phyloP scores from a whole-genome alignment of 2,888 invertebrate species.

The Ochlodes sylvanus region DNA sequence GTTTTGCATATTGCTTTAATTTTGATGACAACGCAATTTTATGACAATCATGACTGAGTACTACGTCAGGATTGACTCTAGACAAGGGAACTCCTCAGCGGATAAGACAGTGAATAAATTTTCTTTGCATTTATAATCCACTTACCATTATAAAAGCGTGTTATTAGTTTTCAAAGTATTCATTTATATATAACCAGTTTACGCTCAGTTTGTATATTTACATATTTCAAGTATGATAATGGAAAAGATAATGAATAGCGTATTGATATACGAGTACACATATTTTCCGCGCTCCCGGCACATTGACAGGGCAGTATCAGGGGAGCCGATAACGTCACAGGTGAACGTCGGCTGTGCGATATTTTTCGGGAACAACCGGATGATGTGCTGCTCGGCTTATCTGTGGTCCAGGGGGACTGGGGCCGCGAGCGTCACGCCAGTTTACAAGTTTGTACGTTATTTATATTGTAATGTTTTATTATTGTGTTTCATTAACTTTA shows the following conservation, averaged over 20 bases:
- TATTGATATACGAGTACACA: background rate
- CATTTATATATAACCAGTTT: background rate
- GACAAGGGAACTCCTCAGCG: too few relatives aligned
- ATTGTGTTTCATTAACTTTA: background rate
- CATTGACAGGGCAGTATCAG: slow-evolving; percentile 26
- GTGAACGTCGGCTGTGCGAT: slow-evolving; percentile 17
- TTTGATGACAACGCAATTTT: too few relatives aligned
- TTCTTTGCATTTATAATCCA: too few relatives aligned
- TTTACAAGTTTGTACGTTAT: background rate
- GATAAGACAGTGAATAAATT: too few relatives aligned
- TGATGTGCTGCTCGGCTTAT: slow-evolving; percentile 17
- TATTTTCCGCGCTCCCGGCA: background rate
- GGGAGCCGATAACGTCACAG: slow-evolving; percentile 32
- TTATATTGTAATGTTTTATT: background rate
- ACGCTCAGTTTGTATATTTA: background rate
- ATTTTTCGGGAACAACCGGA: slow-evolving; percentile 25
- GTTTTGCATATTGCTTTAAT: too few relatives aligned
- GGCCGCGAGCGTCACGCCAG: background rate
- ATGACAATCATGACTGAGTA: too few relatives aligned
- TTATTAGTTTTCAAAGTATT: too few relatives aligned
- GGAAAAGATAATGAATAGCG: background rate
- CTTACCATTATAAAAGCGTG: too few relatives aligned
- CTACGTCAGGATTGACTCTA: too few relatives aligned
- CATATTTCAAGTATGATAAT: background rate
- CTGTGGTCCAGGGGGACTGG: background rate